phyloP scores from a whole-genome alignment of 2,888 invertebrate species.

The Formica aserva region DNA sequence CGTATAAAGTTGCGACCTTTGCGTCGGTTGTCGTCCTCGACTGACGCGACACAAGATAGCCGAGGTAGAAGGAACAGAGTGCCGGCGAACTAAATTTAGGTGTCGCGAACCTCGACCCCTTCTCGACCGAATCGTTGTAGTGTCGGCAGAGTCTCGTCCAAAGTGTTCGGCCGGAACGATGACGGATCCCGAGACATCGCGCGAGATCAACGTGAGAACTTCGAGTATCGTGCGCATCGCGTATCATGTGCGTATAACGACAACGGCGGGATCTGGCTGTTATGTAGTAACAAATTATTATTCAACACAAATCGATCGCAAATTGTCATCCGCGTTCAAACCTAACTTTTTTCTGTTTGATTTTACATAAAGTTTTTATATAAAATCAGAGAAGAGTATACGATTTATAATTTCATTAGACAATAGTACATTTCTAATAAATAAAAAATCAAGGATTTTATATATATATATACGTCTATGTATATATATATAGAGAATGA shows the following conservation, averaged over 20 bases:
- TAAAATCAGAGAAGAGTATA: neutral
- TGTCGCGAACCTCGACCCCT: neutral
- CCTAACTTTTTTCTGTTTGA: neutral
- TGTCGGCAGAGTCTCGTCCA: neutral
- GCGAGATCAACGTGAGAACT: conserved; percentile 60
- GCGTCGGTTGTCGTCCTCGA: neutral
- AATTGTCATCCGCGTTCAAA: neutral
- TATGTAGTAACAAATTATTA: neutral
- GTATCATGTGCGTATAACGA: conserved; percentile 78
- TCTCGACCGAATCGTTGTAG: neutral
- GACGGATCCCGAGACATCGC: conserved; percentile 32
- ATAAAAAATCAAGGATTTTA: neutral
- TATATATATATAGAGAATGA: too few relatives aligned
- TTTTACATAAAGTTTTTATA: neutral
- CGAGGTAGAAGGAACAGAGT: neutral
- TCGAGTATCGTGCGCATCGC: conserved; percentile 79
- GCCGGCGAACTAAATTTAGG: conserved; percentile 18
- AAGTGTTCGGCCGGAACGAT: conserved; percentile 31
- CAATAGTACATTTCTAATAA: neutral
- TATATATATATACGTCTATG: neutral
- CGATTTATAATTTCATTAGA: neutral
- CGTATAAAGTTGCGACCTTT: neutral
- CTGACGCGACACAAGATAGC: neutral
- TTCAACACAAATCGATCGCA: neutral
- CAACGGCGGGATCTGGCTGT: neutral